phyloP scores from a whole-genome alignment of 2,113 vertebrate genomes.

The Forbesichthys papilliferus region DNA sequence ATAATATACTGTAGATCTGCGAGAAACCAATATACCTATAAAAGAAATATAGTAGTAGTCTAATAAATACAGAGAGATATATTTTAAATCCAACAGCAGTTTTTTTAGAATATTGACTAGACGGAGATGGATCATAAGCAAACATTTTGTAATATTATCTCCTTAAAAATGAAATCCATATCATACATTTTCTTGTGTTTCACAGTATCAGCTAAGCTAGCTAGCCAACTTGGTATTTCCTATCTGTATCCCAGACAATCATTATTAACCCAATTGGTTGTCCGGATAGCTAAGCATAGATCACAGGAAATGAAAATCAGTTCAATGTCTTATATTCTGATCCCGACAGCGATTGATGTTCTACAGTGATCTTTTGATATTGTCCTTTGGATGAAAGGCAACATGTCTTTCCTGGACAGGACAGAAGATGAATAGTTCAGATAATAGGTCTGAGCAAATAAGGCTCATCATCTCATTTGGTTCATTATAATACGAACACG shows the following conservation, averaged over 20 bases:
- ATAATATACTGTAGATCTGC: too few species aligned
- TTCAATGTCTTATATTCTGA: constrained; percentile 52
- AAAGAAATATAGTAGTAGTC: too few species aligned
- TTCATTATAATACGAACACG: constrained; percentile 60
- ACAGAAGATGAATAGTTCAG: constrained; percentile 33
- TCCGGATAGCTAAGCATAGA: constrained; percentile 19
- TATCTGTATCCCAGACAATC: constrained; percentile 22
- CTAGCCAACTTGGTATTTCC: constrained; percentile 5
- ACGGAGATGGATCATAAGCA: too few species aligned
- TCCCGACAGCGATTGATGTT: constrained; percentile 57
- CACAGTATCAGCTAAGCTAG: constrained; percentile 13
- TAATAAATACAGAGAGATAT: too few species aligned
- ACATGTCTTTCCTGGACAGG: constrained; percentile 45
- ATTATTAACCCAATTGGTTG: constrained; percentile 20
- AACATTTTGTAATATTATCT: too few species aligned
- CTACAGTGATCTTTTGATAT: constrained; percentile 63
- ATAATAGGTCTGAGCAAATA: constrained; percentile 62
- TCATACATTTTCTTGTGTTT: constrained; percentile 1
- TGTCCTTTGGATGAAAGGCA: constrained; percentile 48
- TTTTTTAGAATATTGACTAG: too few species aligned
- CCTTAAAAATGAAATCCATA: too few species aligned
- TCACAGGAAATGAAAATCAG: constrained; percentile 49
- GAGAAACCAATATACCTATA: too few species aligned
- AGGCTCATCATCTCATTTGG: constrained; percentile 54
- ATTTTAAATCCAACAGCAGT: too few species aligned